Evolutionary conservation across 2,888 invertebrate species (phyloP).

Genomic region (Melinaea marsaeus): DNA sequence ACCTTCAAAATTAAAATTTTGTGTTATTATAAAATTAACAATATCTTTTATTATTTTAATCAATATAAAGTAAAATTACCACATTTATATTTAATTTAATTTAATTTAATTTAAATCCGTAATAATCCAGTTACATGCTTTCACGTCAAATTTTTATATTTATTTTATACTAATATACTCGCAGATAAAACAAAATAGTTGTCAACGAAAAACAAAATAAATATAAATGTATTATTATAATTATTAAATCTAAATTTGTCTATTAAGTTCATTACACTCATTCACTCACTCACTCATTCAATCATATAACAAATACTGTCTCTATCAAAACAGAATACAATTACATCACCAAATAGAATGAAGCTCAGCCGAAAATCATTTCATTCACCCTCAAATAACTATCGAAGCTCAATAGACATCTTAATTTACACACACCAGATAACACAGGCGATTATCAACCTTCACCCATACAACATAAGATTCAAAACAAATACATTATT

Average conservation of each 20-base stretch:
- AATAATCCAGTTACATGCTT: too few relatives aligned
- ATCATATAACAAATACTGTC: slow-evolving; percentile 49
- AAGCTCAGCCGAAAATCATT: slow-evolving; percentile 44
- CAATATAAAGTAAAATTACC: too few relatives aligned
- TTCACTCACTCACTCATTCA: neutral
- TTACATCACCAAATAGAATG: slow-evolving; percentile 60
- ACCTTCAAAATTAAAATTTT: too few relatives aligned
- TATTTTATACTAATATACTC: too few relatives aligned
- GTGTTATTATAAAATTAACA: too few relatives aligned
- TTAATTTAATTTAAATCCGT: too few relatives aligned
- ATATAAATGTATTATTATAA: neutral
- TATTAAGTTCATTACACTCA: neutral
- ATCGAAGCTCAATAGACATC: slow-evolving; percentile 48
- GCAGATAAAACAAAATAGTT: too few relatives aligned
- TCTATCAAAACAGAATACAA: slow-evolving; percentile 60
- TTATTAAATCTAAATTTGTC: neutral
- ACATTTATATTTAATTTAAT: too few relatives aligned
- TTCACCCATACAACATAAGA: slow-evolving; percentile 29
- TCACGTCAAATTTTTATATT: too few relatives aligned
- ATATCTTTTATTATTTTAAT: too few relatives aligned
- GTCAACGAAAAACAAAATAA: too few relatives aligned
- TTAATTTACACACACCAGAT: slow-evolving; percentile 55
- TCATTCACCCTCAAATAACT: slow-evolving; percentile 48
- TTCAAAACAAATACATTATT: slow-evolving; percentile 10
- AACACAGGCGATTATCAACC: slow-evolving; percentile 30